Percentiles rank a stretch among this genome's conserved stretches.
Evolutionary conservation across 2,113 vertebrate species (phyloP).

Genomic region (Puma concolor): DNA sequence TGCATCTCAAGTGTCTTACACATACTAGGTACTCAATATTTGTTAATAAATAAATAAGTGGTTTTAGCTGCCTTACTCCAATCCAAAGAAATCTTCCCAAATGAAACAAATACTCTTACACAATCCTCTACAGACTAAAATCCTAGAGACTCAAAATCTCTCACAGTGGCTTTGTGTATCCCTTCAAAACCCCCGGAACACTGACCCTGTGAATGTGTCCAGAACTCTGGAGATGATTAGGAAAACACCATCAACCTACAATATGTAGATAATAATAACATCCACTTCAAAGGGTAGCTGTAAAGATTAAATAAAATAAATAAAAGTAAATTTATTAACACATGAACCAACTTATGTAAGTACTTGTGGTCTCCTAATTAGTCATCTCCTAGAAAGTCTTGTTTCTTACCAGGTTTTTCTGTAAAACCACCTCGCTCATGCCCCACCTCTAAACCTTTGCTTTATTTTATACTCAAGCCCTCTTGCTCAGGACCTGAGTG

Average conservation of each 20-base stretch:
- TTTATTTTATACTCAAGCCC: neutral
- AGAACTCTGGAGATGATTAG: neutral
- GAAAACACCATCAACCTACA: neutral
- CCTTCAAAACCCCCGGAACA: neutral
- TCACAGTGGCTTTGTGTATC: neutral
- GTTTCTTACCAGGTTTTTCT: neutral
- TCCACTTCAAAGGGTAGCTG: neutral
- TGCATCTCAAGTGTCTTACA: constrained; percentile 1
- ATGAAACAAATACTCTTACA: constrained; percentile 40
- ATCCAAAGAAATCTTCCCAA: neutral
- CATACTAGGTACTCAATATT: neutral
- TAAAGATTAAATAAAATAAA: neutral
- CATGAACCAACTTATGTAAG: neutral
- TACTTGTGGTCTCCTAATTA: neutral
- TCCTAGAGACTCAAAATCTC: neutral
- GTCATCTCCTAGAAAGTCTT: neutral
- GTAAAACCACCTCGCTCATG: neutral
- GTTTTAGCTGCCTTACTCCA: neutral
- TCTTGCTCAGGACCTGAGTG: neutral
- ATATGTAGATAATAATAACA: neutral
- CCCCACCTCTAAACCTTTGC: neutral
- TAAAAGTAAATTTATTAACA: constrained; percentile 1
- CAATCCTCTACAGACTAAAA: neutral
- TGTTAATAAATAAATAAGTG: constrained; percentile 48
- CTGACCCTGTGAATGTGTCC: neutral